A percentile compares a stretch with the other conserved stretches of the same genome.
phyloP scores from a whole-genome alignment of 2,797 vertebrate species.

The Microctenopoma lineatum region DNA sequence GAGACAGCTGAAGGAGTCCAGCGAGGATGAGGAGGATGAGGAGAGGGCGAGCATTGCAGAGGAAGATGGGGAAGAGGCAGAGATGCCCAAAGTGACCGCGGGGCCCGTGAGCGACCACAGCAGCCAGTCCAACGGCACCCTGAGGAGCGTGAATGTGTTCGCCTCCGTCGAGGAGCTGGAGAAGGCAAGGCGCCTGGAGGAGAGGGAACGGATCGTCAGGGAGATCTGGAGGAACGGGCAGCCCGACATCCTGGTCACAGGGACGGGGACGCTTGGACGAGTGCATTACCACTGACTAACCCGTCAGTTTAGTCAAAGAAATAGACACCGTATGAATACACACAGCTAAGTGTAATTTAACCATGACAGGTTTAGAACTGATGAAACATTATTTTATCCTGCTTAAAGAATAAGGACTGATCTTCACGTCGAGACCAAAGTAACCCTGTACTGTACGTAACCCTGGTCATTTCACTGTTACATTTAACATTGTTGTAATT shows the following conservation, averaged over 20 bases:
- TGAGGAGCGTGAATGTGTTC: constrained; percentile 90
- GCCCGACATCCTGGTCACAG: constrained; percentile 89
- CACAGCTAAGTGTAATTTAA: no score
- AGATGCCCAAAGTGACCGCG: constrained; percentile 78
- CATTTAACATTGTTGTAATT: no score
- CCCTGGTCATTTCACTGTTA: no score
- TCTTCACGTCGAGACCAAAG: background rate
- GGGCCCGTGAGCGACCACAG: constrained; percentile 58
- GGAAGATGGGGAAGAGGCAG: constrained; percentile 79
- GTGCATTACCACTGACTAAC: constrained; percentile 77
- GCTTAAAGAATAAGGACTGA: background rate
- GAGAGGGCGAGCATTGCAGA: constrained; percentile 79
- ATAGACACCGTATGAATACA: no score
- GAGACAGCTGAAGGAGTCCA: constrained; percentile 81
- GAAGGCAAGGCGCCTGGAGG: constrained; percentile 89
- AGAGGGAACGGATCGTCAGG: constrained; percentile 90
- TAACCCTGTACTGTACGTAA: background rate
- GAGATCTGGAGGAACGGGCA: constrained; percentile 97
- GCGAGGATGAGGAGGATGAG: constrained; percentile 79
- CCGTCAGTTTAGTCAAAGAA: no score
- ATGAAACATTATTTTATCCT: background rate
- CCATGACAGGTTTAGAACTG: no score
- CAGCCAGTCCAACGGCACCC: constrained; percentile 71
- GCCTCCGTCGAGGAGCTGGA: constrained; percentile 90
- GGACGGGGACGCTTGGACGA: constrained; percentile 87